These are phyloP conservation scores for Baccha elongata DNA, from an alignment of 2,888 invertebrate genomes.

Conservation along the genomic window DNA sequence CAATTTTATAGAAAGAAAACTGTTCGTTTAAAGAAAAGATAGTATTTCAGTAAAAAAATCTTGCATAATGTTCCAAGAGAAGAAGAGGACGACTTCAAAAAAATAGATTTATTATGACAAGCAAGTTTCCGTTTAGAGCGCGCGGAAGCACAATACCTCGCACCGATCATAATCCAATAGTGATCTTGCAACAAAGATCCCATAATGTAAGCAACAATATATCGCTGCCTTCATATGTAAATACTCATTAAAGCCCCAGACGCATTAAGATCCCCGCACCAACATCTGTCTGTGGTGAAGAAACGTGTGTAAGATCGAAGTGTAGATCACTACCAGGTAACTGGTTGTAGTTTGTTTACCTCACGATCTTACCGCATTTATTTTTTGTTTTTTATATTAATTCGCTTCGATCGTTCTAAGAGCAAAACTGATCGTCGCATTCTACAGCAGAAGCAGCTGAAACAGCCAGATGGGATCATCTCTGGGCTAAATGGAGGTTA, in stretches of 20 bases:
- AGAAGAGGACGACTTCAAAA: background rate
- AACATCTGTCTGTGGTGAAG: slow-evolving; percentile 7
- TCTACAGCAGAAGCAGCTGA: background rate
- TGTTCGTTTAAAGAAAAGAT: slow-evolving; percentile 10
- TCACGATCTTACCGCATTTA: slow-evolving; percentile 51
- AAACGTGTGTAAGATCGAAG: slow-evolving; percentile 50
- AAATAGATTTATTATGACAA: slow-evolving; percentile 65
- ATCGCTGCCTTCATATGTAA: slow-evolving; percentile 53
- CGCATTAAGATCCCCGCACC: slow-evolving; percentile 40
- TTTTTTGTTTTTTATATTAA: no score
- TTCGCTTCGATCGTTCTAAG: slow-evolving; percentile 25
- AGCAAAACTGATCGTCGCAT: slow-evolving; percentile 33
- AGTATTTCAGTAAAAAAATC: slow-evolving; percentile 42
- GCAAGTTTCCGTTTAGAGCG: slow-evolving; percentile 53
- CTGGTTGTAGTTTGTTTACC: slow-evolving; percentile 56
- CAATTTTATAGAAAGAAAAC: background rate
- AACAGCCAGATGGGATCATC: slow-evolving; percentile 66
- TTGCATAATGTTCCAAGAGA: slow-evolving; percentile 13
- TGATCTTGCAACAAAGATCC: slow-evolving; percentile 17
- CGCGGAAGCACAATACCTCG: slow-evolving; percentile 43
- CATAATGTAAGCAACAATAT: slow-evolving; percentile 21
- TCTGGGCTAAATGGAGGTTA: slow-evolving; percentile 60
- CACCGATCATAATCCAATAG: slow-evolving; percentile 50
- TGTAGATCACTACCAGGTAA: slow-evolving; percentile 50
- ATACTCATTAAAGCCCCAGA: slow-evolving; percentile 59